Percentiles rank a stretch among this genome's conserved stretches.
These are phyloP conservation scores for Pheosia tremula DNA, from an alignment of 2,888 invertebrate species.

Conservation along the genomic window DNA sequence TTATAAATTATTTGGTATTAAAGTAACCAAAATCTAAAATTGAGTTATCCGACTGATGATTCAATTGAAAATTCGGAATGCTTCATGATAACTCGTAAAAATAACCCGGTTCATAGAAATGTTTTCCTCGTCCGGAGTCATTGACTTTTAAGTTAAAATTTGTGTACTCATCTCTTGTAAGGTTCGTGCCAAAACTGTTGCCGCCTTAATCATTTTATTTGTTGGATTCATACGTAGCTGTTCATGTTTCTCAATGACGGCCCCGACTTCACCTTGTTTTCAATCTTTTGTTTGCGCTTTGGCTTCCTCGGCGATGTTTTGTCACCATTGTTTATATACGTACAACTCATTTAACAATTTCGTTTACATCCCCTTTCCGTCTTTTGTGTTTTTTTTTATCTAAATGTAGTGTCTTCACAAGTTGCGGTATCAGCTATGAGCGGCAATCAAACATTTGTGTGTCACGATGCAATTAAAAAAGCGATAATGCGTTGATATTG, in stretches of 20 bases:
- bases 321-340: slow-evolving; percentile 44
- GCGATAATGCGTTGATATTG: no score
- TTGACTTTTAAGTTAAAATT: slow-evolving; percentile 62
- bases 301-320: slow-evolving; percentile 58
- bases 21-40: background rate
- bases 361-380: slow-evolving; percentile 40
- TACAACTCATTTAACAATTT: slow-evolving; percentile 31
- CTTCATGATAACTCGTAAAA: slow-evolving; percentile 19
- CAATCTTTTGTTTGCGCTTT: slow-evolving; percentile 60
- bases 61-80: slow-evolving; percentile 5
- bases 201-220: slow-evolving; percentile 53
- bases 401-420: slow-evolving; percentile 14
- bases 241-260: slow-evolving; percentile 41
- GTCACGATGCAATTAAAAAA: slow-evolving; percentile 6
- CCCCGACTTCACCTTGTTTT: slow-evolving; percentile 52
- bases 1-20: slow-evolving; percentile 6
- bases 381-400: slow-evolving; percentile 38
- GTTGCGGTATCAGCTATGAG: slow-evolving; percentile 6
- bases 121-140: slow-evolving; percentile 61
- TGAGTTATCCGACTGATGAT: background rate
- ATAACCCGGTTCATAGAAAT: slow-evolving; percentile 45
- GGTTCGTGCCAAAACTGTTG: slow-evolving; percentile 64
- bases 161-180: slow-evolving; percentile 66
- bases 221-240: slow-evolving; percentile 39
- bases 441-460: slow-evolving; percentile 13